phyloP scores from a whole-genome alignment of 2,113 vertebrate genomes.

The Takifugu flavidus region DNA sequence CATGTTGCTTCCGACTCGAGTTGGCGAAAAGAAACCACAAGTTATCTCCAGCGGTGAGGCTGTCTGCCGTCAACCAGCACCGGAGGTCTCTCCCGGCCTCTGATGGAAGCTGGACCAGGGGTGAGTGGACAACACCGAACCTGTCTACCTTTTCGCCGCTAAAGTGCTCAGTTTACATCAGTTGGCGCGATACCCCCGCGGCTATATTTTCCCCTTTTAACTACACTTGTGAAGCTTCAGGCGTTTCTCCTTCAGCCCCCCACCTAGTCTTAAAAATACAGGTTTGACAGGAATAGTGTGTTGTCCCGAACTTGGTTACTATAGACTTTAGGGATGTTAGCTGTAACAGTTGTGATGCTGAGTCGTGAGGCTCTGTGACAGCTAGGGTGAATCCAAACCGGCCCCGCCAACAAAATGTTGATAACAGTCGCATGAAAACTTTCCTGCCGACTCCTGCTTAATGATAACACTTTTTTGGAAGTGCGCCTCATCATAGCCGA shows the following conservation, averaged over 20 bases:
- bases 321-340: conserved; percentile 12
- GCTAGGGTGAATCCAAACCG: conserved; percentile 7
- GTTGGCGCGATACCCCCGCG: conserved; percentile 56
- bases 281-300: not conserved
- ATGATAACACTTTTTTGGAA: conserved; percentile 2
- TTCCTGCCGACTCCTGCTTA: not conserved
- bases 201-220: conserved; percentile 22
- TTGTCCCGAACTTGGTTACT: not conserved
- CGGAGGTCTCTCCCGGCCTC: conserved; percentile 48
- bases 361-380: conserved; percentile 49
- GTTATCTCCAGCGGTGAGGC: conserved; percentile 68
- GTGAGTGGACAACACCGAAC: conserved; percentile 24
- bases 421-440: conserved; percentile 5
- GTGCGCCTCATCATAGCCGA: not conserved
- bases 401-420: conserved; percentile 19
- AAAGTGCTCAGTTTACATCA: conserved; percentile 63
- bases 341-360: conserved; percentile 7
- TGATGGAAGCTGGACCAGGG: conserved; percentile 35
- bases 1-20: conserved; percentile 75
- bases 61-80: conserved; percentile 37
- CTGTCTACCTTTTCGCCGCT: conserved; percentile 24
- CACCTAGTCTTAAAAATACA: no score
- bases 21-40: conserved; percentile 74
- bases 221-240: conserved; percentile 13
- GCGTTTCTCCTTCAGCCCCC: not conserved